Evolutionary conservation across 2,888 invertebrate genomes (phyloP), one percentile per base, ranked within the genome.

Genomic region (Stenotaenia linearis): DNA sequence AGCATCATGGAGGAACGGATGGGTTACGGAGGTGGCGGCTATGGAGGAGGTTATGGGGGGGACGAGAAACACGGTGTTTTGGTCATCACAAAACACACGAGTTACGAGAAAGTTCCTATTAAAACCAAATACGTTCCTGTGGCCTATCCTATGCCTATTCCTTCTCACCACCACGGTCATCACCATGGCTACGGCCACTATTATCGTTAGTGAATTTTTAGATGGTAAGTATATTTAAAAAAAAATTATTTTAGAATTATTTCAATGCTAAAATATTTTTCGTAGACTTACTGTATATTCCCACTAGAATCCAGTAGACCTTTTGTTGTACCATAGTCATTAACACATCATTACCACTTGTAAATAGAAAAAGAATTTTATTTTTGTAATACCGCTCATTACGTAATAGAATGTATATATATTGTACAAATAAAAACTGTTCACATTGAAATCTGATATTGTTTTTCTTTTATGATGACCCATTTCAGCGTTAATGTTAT

Each of bases 111-210:
- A 10, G 61, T 61, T 23, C 61, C 61, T 25, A 15, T 5, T 28
- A 61, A 61, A 61, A 23, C 61, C 9, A 21, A 61, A 61, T 28
- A 25, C 12, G 25, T 61, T 61, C 61, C 61, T 61, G 25, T 61
- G 61, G 61, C 61, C 61, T 61, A 61, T 61, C 61, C 61, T 61
- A 25, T 61, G 61, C 61, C 61, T 61, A 61, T 61, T 61, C 61
- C 61, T 61, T 23, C 25, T 61, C 61, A 61, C 61, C 61, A 61
- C 61, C 25, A 61, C 28, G 25, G 61, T 28, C 23, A 61, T 28
- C 61, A 61, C 61, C 25, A 61, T 61, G 61, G 61, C 15, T 25
- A 61, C 61, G 25, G 61, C 61, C 61, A 61, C 61, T 61, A 61
- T 61, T 25, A 23, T 61, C 61, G 61, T 61, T 61, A 61, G 61